Conservation (phyloP, 2,888 invertebrate species). For the Acanthosepion lycidas region DNA sequence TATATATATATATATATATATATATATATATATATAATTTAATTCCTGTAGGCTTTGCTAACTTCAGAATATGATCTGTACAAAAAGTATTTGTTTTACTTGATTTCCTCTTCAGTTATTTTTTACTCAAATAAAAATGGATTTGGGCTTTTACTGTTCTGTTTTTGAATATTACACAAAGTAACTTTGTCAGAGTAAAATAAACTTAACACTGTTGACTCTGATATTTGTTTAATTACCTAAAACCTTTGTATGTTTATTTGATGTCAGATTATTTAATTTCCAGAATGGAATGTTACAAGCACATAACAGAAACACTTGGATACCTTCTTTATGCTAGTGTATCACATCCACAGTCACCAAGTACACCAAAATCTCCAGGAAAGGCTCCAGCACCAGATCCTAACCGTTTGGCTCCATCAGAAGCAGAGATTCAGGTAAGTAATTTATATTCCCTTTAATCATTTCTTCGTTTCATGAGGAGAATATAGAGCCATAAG, state of each 20-base stretch:
- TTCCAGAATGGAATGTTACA: conserved; percentile 88
- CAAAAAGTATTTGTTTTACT: too few species aligned
- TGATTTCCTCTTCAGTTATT: too few species aligned
- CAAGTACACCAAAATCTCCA: conserved; percentile 74
- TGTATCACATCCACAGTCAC: conserved; percentile 72
- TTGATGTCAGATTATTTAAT: background rate
- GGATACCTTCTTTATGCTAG: conserved; percentile 73
- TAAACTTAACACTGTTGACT: background rate
- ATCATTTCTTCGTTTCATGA: background rate
- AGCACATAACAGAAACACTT: conserved; percentile 85
- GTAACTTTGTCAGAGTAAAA: background rate
- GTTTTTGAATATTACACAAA: background rate
- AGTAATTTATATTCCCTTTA: conserved; percentile 33
- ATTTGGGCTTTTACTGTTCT: background rate
- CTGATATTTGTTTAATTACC: background rate
- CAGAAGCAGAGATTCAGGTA: conserved; percentile 72
- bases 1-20: too few species aligned
- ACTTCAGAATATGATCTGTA: too few species aligned
- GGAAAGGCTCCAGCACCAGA: conserved; percentile 72
- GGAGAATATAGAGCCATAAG: too few species aligned
- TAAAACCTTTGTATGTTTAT: background rate
- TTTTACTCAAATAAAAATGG: too few species aligned
- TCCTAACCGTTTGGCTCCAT: conserved; percentile 68
- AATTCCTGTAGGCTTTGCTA: too few species aligned
- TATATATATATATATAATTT: too few species aligned